These are phyloP conservation scores for Hetaerina titia DNA, from an alignment of 2,888 invertebrate species.

Conservation along the genomic window DNA sequence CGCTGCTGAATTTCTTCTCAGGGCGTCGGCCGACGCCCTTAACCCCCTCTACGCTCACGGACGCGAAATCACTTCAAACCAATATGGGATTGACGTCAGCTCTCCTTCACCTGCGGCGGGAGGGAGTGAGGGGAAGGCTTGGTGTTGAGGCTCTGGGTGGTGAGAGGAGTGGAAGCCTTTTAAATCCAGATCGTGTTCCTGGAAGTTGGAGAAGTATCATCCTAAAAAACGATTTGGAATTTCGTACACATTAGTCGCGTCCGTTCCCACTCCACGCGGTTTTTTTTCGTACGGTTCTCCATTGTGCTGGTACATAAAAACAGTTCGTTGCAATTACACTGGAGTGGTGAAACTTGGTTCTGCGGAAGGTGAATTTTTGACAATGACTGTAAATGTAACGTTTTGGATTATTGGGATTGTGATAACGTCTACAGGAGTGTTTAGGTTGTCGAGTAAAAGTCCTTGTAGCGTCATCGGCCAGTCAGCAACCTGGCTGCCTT, in stretches of 20 bases:
- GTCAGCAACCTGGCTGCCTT: too few species aligned
- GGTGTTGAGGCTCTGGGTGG: not conserved
- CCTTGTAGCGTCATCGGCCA: too few species aligned
- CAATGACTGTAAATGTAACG: too few species aligned
- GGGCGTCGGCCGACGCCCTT: not conserved
- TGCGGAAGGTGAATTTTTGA: too few species aligned
- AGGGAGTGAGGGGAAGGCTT: not conserved
- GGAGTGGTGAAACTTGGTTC: too few species aligned
- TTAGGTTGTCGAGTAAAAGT: too few species aligned
- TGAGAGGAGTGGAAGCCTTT: not conserved
- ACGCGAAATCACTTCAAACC: not conserved
- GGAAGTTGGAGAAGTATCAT: not conserved
- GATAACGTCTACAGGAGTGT: too few species aligned
- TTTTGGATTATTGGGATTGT: too few species aligned
- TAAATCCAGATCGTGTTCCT: not conserved
- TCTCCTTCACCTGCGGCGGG: not conserved
- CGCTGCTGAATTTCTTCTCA: not conserved
- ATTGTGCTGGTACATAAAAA: too few species aligned
- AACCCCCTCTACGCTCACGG: not conserved
- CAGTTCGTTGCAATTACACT: too few species aligned
- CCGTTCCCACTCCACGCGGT: not conserved
- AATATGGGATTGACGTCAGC: slow-evolving; percentile 4
- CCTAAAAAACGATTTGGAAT: not conserved
- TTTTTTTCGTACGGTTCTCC: too few species aligned
- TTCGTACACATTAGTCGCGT: not conserved